phyloP scores from a whole-genome alignment of 2,797 vertebrate genomes.

The Chaenodraco wilsoni region DNA sequence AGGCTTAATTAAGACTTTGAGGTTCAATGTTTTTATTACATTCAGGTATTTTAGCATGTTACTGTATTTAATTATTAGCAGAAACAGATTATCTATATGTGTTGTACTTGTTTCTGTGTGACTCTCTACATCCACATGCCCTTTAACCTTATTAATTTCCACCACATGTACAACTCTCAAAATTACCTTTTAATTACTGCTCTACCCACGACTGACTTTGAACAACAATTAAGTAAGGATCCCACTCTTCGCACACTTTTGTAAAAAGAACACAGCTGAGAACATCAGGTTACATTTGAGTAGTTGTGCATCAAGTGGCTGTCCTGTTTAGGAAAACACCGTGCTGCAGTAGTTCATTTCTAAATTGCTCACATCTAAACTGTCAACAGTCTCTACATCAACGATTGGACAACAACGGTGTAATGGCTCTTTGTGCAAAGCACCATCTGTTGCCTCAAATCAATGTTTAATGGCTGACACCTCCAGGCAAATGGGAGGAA shows the following conservation, averaged over 20 bases:
- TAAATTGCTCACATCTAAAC: slow-evolving; percentile 22
- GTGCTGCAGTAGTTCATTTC: slow-evolving; percentile 4
- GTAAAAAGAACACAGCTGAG: not conserved
- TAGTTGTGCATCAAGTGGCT: slow-evolving; percentile 8
- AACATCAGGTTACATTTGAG: slow-evolving; percentile 1
- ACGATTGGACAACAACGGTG: not conserved
- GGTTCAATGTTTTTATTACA: slow-evolving; percentile 2
- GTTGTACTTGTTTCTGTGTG: not conserved
- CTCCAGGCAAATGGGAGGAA: slow-evolving; percentile 40
- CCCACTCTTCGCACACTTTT: not conserved
- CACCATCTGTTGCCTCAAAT: slow-evolving; percentile 23
- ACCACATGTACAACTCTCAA: not conserved
- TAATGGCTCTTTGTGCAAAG: slow-evolving; percentile 17
- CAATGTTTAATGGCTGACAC: slow-evolving; percentile 3
- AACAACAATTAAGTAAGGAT: not conserved
- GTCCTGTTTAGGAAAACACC: not conserved
- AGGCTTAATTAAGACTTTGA: slow-evolving; percentile 24
- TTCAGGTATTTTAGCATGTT: not conserved
- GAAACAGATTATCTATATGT: not conserved
- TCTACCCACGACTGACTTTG: not conserved
- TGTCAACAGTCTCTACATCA: not conserved
- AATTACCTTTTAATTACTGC: not conserved
- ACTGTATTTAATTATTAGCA: no score
- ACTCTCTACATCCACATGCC: not conserved
- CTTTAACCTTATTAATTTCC: no score